Base-by-base conservation (phyloP, 2,797 vertebrate genomes). In the Sebastes flavidus region DNA sequence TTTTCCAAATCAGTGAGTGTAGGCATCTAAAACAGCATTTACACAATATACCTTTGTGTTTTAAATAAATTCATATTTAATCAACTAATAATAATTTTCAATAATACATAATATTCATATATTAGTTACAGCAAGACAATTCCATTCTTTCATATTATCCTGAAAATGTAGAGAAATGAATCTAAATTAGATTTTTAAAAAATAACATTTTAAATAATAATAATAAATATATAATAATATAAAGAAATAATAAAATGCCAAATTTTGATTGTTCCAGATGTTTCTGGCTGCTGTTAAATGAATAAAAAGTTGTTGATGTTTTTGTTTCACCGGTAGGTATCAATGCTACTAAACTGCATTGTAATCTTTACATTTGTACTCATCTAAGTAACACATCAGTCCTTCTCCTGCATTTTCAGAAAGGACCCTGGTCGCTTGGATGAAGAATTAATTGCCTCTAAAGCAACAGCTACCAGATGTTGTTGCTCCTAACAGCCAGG, bases 401-500 rank as follows among this genome's bases (percentile, higher is more conserved):
- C 78, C 78, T 80, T 90, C 75, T 79, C 65, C 74, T 67, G 75
- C 82, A 87, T 88, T 86, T 87, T 78, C 87, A 87, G 79, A 87
- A 78, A 88, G 86, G 89, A 90, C 88, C 81, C 85, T 85, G 85
- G 89, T 75, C 74, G 76, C 83, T 88, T 68, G 86, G 84, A 89
- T 92, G 87, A 91, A 92, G 88, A 93, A 93, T 95, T 94, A 96
- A 96, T 95, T 94, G 94, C 93, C 93, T 93, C 91, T 93, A 91
- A 94, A 95, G 94, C 93, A 96, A 94, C 94, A 93, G 94, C 93
- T 82, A 91, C 90, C 95, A 96, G 94, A 95, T 95, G 95, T 94
- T 94, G 89, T 92, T 94, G 87, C 92, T 92, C 87, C 93, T 91
- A 69, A 92, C 87, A 93, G 92, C 89, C 95, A 97, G 95, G 93